phyloP scores from a whole-genome alignment of 2,797 vertebrate species.

The Strix occidentalis region DNA sequence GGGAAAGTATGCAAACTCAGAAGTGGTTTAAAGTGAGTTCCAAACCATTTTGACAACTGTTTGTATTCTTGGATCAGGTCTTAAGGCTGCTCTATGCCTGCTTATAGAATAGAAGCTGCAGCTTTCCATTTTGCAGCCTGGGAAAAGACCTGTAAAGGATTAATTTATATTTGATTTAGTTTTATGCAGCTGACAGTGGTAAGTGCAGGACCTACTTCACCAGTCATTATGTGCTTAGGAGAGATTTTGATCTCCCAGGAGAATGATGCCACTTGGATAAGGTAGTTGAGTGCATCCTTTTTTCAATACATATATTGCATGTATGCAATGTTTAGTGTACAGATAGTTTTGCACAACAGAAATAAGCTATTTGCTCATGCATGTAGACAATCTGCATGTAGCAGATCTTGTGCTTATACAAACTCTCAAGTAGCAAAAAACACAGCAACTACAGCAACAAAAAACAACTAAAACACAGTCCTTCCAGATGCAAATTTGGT shows the following conservation, averaged over 20 bases:
- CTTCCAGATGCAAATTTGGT: conserved; percentile 56
- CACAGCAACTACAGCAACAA: background rate
- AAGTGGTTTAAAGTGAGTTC: background rate
- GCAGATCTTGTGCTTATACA: background rate
- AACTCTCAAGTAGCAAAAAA: background rate
- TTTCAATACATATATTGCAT: background rate
- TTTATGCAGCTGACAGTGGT: background rate
- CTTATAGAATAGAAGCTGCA: background rate
- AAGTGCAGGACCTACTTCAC: background rate
- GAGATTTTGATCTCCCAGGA: background rate
- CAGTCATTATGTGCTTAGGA: background rate
- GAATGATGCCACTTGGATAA: background rate
- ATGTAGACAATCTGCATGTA: background rate
- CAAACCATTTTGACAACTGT: background rate
- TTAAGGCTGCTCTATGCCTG: background rate
- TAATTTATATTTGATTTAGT: background rate
- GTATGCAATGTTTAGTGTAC: background rate
- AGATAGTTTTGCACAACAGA: background rate
- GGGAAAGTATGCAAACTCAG: background rate
- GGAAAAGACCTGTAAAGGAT: background rate
- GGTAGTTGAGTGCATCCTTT: background rate
- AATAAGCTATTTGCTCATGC: background rate
- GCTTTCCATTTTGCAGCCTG: background rate
- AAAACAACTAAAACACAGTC: background rate
- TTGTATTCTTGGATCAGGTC: background rate